Evolutionary conservation across 2,797 vertebrate genomes (phyloP).

Genomic region (Gallirallus australis): DNA sequence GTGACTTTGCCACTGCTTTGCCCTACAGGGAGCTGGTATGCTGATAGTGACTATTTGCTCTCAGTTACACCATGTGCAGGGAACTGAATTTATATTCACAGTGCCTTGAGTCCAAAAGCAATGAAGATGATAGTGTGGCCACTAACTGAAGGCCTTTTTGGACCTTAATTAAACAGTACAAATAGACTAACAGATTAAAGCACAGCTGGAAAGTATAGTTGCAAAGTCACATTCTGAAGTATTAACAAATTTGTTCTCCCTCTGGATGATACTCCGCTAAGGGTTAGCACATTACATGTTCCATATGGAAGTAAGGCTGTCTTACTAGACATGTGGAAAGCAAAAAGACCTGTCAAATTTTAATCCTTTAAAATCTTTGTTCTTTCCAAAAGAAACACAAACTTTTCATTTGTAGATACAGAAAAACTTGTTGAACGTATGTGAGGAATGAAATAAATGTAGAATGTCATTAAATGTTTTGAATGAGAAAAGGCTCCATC

Average conservation of each 20-base stretch:
- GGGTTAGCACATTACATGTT: neutral
- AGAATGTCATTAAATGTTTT: neutral
- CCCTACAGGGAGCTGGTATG: neutral
- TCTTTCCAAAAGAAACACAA: neutral
- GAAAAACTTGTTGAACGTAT: neutral
- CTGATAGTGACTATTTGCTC: neutral
- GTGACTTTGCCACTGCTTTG: neutral
- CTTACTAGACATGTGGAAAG: neutral
- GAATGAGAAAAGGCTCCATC: neutral
- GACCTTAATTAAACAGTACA: neutral
- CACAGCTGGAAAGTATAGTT: neutral
- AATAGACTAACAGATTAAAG: neutral
- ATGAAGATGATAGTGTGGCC: neutral
- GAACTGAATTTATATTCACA: neutral
- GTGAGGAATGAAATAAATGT: neutral
- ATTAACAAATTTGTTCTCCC: neutral
- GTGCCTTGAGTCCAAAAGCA: neutral
- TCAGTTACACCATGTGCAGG: neutral
- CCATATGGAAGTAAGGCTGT: neutral
- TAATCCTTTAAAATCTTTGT: neutral
- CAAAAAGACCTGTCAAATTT: neutral
- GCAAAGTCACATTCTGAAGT: neutral
- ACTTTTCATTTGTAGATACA: neutral
- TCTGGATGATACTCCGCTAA: neutral
- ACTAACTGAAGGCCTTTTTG: neutral